A percentile compares a stretch with the other conserved stretches of the same genome.
phyloP scores from a whole-genome alignment of 1,140 invertebrate genomes.

The Pygmarrhopalites habei region DNA sequence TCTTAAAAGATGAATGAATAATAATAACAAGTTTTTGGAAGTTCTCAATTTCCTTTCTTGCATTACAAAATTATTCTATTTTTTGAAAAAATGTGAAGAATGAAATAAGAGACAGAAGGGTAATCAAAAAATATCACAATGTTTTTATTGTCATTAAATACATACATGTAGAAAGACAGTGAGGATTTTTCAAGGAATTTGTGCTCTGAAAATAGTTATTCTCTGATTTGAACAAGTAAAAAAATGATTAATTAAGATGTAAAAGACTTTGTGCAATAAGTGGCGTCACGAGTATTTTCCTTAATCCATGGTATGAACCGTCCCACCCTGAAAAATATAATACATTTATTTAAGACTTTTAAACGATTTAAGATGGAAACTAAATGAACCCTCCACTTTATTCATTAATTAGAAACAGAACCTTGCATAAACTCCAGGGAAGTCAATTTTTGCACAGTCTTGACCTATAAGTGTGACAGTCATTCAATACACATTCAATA shows the following conservation, averaged over 20 bases:
- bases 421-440: slow-evolving; percentile 65
- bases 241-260: background rate
- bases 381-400: too few relatives aligned
- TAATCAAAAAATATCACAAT: background rate
- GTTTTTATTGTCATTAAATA: background rate
- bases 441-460: slow-evolving; percentile 42
- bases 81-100: background rate
- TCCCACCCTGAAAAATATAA: slow-evolving; percentile 64
- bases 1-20: too few relatives aligned
- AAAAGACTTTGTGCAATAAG: slow-evolving; percentile 52
- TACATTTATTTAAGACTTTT: too few relatives aligned
- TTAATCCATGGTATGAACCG: slow-evolving; percentile 68
- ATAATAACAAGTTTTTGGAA: too few relatives aligned
- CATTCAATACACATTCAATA: too few relatives aligned
- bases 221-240: background rate
- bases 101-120: background rate
- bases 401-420: too few relatives aligned
- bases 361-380: too few relatives aligned
- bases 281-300: slow-evolving; percentile 62
- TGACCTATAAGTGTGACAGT: too few relatives aligned
- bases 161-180: background rate
- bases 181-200: background rate
- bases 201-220: background rate
- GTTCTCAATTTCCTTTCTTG: too few relatives aligned
- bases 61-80: too few relatives aligned